Base-by-base conservation (phyloP, 2,888 invertebrate species). In the Ligdia adustata region DNA sequence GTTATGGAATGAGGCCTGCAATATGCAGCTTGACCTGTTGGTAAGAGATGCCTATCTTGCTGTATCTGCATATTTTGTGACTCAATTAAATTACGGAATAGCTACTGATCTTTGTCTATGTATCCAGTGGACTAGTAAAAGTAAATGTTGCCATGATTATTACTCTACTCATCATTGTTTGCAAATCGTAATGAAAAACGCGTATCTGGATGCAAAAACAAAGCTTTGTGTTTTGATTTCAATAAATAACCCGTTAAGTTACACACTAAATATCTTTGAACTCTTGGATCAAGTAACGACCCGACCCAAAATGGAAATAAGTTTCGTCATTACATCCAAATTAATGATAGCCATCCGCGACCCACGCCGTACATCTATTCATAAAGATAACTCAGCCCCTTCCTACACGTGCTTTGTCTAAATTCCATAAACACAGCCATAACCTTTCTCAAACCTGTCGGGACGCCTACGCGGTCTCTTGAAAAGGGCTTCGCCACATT, bases 381-480 rank as follows among this genome's bases (percentile, higher is more conserved):
- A 43, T 51, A 48, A 32, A 60, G 57, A 57, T 57, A 60, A 47
- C 52, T 50, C 27, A 31, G 47, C 50, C 49, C n/a, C 60, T 53
- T 51, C 57, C 53, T 57, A 57, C 60, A 55, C 54, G 48, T 57
- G 57, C 55, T 60, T 60, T 60, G 60, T 57, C 55, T 60, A 52
- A 60, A 60, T 57, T 55, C 60, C 57, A 51, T 60, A 55, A 52
- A 55, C 51, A 55, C 50, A 51, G 54, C 48, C 33, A 51, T 49
- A 55, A 55, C 60, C 60, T 60, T 60, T 57, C 60, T 50, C 54
- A 55, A 49, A 57, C 60, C 42, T 48, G 57, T 49, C 52, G 27
- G 42, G 44, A 47, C 55, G 47, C 60, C 60, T 49, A 60, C 60
- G 47, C 55, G 38, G 11, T 49, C 54, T 32, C 46, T 44, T 27